Evolutionary conservation across 2,888 invertebrate genomes (phyloP).

Genomic region (Scaptomyza polygonia): DNA sequence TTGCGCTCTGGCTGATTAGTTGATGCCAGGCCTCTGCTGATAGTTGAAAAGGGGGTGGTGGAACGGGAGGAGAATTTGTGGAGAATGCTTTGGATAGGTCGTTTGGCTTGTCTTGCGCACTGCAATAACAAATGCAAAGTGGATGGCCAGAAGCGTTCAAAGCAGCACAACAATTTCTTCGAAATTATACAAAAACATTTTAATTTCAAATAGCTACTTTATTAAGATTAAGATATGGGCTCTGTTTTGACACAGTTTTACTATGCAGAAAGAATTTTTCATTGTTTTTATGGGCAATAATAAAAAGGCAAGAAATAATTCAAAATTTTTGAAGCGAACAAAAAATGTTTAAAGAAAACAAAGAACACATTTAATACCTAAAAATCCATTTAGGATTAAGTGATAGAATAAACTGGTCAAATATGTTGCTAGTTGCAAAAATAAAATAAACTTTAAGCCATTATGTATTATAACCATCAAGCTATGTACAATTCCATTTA

Average conservation of each 20-base stretch:
- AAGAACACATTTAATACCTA: too few relatives aligned
- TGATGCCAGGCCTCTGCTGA: slow-evolving; percentile 54
- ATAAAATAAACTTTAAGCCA: too few relatives aligned
- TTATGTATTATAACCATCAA: too few relatives aligned
- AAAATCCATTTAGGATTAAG: too few relatives aligned
- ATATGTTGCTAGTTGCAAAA: too few relatives aligned
- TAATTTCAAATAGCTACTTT: not conserved
- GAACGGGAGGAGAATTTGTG: not conserved
- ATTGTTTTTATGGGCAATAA: too few relatives aligned
- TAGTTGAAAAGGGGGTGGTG: not conserved
- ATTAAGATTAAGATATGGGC: not conserved
- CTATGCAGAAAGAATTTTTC: too few relatives aligned
- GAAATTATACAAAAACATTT: not conserved
- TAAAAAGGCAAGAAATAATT: too few relatives aligned
- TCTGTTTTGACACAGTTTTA: not conserved
- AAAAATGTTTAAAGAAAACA: too few relatives aligned
- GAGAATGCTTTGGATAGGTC: slow-evolving; percentile 26
- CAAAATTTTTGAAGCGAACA: too few relatives aligned
- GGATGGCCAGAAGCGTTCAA: not conserved
- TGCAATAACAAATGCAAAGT: slow-evolving; percentile 23
- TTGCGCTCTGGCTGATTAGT: slow-evolving; percentile 77
- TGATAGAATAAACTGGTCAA: too few relatives aligned
- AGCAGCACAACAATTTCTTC: not conserved
- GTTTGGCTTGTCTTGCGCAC: slow-evolving; percentile 38
- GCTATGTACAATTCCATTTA: too few relatives aligned